phyloP scores from a whole-genome alignment of 2,888 invertebrate genomes.

The Spisula subtruncata region DNA sequence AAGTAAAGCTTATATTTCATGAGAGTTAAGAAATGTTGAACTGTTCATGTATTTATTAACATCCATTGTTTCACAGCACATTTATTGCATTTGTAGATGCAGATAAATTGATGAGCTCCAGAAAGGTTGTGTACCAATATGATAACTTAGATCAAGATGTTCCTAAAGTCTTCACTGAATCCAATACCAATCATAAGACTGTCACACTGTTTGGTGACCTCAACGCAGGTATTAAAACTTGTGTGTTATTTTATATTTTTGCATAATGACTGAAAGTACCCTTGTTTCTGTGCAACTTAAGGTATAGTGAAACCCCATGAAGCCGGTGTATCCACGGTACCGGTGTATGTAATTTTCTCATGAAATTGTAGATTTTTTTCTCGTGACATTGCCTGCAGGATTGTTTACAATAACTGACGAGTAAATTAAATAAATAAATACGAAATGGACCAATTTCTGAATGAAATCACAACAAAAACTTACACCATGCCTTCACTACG shows the following conservation, averaged over 20 bases:
- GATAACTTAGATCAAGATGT: neutral
- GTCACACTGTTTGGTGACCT: neutral
- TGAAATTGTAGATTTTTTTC: too few relatives aligned
- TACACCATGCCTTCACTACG: too few relatives aligned
- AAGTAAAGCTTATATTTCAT: too few relatives aligned
- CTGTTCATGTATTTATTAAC: too few relatives aligned
- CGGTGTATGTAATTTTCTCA: too few relatives aligned
- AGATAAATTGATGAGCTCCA: neutral
- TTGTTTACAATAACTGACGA: too few relatives aligned
- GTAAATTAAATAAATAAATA: too few relatives aligned
- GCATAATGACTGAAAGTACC: neutral
- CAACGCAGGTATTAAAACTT: neutral
- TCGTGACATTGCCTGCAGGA: too few relatives aligned
- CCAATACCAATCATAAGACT: neutral
- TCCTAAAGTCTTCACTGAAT: neutral
- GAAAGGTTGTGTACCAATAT: conserved; percentile 5
- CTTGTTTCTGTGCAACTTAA: neutral
- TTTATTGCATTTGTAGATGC: conserved; percentile 13
- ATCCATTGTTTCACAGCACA: neutral
- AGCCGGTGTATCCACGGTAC: too few relatives aligned
- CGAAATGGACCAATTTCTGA: too few relatives aligned
- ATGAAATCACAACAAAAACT: too few relatives aligned
- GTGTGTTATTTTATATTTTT: neutral
- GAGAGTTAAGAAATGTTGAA: neutral
- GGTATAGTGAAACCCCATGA: too few relatives aligned